Evolutionary conservation across 2,113 vertebrate species (phyloP).

Genomic region (Ameiurus melas): DNA sequence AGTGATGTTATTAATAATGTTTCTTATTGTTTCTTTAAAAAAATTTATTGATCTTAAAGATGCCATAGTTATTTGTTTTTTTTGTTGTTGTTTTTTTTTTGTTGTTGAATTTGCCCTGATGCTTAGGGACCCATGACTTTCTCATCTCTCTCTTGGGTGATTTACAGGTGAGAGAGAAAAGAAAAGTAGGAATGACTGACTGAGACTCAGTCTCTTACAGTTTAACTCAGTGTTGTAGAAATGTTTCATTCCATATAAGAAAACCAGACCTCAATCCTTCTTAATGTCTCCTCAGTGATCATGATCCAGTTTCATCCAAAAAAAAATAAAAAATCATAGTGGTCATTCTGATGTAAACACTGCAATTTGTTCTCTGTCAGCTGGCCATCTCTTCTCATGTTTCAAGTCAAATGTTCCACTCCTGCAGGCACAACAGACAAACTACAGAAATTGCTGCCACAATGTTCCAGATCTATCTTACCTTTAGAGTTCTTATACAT

Average conservation of each 20-base stretch:
- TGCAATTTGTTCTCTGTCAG: slow-evolving; percentile 49
- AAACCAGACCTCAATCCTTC: slow-evolving; percentile 17
- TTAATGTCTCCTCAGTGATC: background rate
- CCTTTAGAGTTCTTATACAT: slow-evolving; percentile 37
- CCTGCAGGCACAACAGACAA: slow-evolving; percentile 20
- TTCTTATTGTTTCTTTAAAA: slow-evolving; percentile 60
- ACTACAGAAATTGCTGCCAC: slow-evolving; percentile 28
- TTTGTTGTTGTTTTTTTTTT: background rate
- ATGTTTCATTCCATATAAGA: slow-evolving; percentile 19
- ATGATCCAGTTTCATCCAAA: slow-evolving; percentile 16
- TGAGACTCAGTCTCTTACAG: slow-evolving; percentile 5
- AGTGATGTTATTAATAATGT: slow-evolving; percentile 68
- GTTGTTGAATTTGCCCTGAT: slow-evolving; percentile 54
- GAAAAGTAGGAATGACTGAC: slow-evolving; percentile 23
- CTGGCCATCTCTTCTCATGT: slow-evolving; percentile 37
- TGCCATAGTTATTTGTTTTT: slow-evolving; percentile 37
- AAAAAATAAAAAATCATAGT: slow-evolving; percentile 23
- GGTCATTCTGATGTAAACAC: slow-evolving; percentile 68
- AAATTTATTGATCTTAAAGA: slow-evolving; percentile 69
- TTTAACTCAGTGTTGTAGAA: background rate
- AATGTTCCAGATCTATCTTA: slow-evolving; percentile 41
- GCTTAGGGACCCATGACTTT: slow-evolving; percentile 46
- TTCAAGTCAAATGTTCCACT: background rate
- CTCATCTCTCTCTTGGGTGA: slow-evolving; percentile 49
- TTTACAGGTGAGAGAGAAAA: slow-evolving; percentile 14